Conservation (phyloP, 2,888 invertebrate species). For the Drosophila villosipedis region DNA sequence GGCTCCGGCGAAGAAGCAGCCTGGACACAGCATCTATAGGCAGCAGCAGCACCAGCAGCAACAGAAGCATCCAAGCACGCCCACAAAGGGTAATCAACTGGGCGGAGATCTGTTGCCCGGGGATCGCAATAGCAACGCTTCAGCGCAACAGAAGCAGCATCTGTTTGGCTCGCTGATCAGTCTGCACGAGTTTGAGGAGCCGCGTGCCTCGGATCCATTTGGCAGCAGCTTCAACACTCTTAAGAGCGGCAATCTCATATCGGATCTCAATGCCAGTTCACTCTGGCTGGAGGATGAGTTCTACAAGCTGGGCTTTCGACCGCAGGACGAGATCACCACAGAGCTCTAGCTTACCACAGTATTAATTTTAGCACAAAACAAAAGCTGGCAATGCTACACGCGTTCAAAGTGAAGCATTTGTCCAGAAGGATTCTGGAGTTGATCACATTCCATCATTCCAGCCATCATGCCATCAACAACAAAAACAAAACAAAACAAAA, state of each 20-base stretch:
- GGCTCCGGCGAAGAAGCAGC: slow-evolving; percentile 59
- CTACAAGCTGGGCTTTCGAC: slow-evolving; percentile 92
- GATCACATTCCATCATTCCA: slow-evolving; percentile 77
- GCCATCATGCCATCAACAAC: slow-evolving; percentile 55
- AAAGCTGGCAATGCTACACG: slow-evolving; percentile 62
- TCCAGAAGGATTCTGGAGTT: slow-evolving; percentile 51
- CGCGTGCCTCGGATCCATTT: slow-evolving; percentile 86
- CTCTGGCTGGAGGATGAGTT: slow-evolving; percentile 92
- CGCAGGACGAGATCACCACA: slow-evolving; percentile 95
- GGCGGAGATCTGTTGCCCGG: slow-evolving; percentile 62
- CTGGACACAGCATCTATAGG: slow-evolving; percentile 65
- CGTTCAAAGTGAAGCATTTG: slow-evolving; percentile 45
- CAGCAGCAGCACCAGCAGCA: slow-evolving; percentile 63
- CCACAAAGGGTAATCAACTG: slow-evolving; percentile 54
- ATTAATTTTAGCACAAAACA: slow-evolving; percentile 60
- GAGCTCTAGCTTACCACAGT: slow-evolving; percentile 87
- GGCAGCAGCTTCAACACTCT: slow-evolving; percentile 87
- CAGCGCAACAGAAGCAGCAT: slow-evolving; percentile 83
- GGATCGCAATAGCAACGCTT: slow-evolving; percentile 64
- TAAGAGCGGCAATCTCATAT: slow-evolving; percentile 86
- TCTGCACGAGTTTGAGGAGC: slow-evolving; percentile 85
- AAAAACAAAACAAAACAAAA: not conserved
- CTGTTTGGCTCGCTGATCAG: slow-evolving; percentile 85
- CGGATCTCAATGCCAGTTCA: slow-evolving; percentile 86
- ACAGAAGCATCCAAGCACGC: slow-evolving; percentile 42